These are phyloP conservation scores for Hippoglossus stenolepis DNA, from an alignment of 2,113 vertebrate genomes.

Conservation along the genomic window DNA sequence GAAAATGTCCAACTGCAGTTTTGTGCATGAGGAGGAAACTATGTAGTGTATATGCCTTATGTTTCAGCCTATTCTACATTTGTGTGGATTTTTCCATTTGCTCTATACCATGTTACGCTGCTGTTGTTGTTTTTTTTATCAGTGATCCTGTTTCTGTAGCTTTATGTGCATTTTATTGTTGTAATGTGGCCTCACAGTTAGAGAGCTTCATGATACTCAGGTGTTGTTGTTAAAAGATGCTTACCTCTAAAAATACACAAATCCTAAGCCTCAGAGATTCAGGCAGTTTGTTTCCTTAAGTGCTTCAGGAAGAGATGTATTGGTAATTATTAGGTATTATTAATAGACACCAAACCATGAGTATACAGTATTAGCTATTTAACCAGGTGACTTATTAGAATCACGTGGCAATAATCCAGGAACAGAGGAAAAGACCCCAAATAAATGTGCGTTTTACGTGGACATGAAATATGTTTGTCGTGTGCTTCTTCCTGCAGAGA, in stretches of 20 bases:
- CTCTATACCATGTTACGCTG: neutral
- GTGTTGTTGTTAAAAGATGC: constrained; percentile 15
- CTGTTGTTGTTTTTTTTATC: constrained; percentile 5
- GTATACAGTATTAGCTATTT: neutral
- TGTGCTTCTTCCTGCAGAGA: neutral
- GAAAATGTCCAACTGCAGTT: constrained; percentile 44
- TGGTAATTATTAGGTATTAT: too few relatives aligned
- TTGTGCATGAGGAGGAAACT: constrained; percentile 32
- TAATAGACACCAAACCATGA: neutral
- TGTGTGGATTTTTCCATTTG: constrained; percentile 8
- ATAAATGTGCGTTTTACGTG: too few relatives aligned
- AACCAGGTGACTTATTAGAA: neutral
- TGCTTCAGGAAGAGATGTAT: too few relatives aligned
- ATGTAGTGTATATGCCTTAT: constrained; percentile 19
- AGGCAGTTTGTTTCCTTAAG: too few relatives aligned
- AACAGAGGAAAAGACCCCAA: too few relatives aligned
- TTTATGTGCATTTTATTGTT: constrained; percentile 44
- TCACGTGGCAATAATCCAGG: neutral
- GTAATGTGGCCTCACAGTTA: constrained; percentile 7
- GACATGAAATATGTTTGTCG: too few relatives aligned
- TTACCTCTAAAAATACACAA: too few relatives aligned
- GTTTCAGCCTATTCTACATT: constrained; percentile 8
- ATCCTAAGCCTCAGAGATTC: too few relatives aligned
- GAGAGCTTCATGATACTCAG: constrained; percentile 44
- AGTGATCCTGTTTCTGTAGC: constrained; percentile 1